These are phyloP conservation scores for Acanthosepion lycidas DNA, from an alignment of 2,888 invertebrate species.

Conservation along the genomic window DNA sequence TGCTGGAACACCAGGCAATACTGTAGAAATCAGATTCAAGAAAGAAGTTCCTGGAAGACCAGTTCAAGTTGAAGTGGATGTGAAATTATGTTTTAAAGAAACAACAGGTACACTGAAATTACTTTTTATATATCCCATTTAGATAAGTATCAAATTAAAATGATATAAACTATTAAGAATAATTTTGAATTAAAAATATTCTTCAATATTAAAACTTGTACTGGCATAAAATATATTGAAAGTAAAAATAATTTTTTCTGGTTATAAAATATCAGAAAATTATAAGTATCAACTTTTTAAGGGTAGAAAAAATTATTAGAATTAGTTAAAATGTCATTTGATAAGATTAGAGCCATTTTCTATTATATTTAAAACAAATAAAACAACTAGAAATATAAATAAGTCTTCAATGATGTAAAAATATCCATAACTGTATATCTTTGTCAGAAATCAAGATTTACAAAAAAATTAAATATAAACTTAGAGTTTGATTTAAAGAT, in stretches of 20 bases:
- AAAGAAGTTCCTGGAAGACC: background rate
- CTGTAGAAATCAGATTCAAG: background rate
- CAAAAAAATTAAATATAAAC: no score
- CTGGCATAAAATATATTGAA: background rate
- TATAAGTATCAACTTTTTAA: background rate
- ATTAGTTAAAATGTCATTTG: no score
- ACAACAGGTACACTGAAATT: background rate
- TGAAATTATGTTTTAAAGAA: background rate
- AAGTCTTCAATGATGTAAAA: no score
- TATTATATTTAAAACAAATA: no score
- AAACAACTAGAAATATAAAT: no score
- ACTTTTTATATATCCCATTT: background rate
- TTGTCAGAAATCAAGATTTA: no score
- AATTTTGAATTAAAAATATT: background rate
- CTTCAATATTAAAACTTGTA: background rate
- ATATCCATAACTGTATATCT: no score
- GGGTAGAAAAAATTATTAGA: background rate
- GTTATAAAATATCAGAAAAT: background rate
- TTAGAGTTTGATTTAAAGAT: no score
- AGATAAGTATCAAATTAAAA: no score
- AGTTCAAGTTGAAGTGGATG: background rate
- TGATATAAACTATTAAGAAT: no score
- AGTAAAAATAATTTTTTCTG: background rate
- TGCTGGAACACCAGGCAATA: background rate
- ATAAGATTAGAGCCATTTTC: no score